phyloP scores from a whole-genome alignment of 1,140 invertebrate genomes.

The Scaptomyza pallida region DNA sequence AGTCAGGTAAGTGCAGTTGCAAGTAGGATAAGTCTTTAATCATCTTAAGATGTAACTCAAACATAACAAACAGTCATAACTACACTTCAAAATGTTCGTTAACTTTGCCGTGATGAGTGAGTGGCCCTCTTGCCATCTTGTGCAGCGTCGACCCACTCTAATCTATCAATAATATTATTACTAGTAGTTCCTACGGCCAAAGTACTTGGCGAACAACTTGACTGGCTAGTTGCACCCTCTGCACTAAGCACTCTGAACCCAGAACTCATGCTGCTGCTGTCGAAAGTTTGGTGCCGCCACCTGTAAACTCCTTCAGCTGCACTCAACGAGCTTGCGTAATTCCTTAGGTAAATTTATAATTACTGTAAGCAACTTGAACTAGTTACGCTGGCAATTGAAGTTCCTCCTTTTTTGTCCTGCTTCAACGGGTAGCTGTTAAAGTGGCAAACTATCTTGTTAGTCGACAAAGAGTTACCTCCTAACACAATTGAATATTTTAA shows the following conservation, averaged over 20 bases:
- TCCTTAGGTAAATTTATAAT: slow-evolving; percentile 80
- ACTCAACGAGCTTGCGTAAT: slow-evolving; percentile 63
- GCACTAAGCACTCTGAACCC: slow-evolving; percentile 35
- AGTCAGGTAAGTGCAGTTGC: not conserved
- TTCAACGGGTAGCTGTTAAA: slow-evolving; percentile 23
- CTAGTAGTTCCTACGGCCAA: slow-evolving; percentile 44
- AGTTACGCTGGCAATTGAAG: slow-evolving; percentile 67
- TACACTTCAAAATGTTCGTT: slow-evolving; percentile 14
- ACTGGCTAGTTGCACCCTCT: slow-evolving; percentile 44
- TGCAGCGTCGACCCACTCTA: slow-evolving; percentile 43
- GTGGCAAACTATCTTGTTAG: not conserved
- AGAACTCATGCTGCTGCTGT: not conserved
- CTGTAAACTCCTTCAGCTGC: slow-evolving; percentile 41
- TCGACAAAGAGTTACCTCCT: not conserved
- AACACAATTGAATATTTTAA: too few relatives aligned
- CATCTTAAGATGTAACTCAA: slow-evolving; percentile 3
- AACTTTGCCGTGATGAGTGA: slow-evolving; percentile 8
- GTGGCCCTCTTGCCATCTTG: not conserved
- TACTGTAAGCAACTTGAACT: slow-evolving; percentile 77
- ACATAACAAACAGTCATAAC: slow-evolving; percentile 1
- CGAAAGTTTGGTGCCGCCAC: slow-evolving; percentile 25
- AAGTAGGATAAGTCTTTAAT: slow-evolving; percentile 1
- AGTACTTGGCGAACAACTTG: slow-evolving; percentile 29
- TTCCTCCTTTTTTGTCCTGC: slow-evolving; percentile 24
- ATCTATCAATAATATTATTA: slow-evolving; percentile 81